Base-by-base conservation (phyloP, 2,888 invertebrate genomes). In the Stratiomys singularior region DNA sequence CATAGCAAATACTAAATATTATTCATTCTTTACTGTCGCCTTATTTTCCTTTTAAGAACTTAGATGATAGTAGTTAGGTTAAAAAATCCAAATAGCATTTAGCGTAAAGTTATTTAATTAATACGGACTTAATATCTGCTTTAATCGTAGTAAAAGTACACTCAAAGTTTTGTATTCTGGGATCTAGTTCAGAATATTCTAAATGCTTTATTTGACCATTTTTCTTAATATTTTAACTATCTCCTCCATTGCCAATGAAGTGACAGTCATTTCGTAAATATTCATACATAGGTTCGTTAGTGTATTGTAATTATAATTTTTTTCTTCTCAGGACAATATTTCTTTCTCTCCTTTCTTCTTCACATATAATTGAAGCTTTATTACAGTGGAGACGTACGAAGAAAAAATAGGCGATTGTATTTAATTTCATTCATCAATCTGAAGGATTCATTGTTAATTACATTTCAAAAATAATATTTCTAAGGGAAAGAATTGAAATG, bases 1-100 rank as follows among this genome's bases (percentile, higher is more conserved):
- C 81, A 77, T 81, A 81, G 79, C 80, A 79, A 64, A 80, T 64
- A 78, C 46, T 76, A 56, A 76, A 47, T 77, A 60, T 76, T 71
- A 67, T 77, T 76, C 63, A 76, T 64, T 76, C 64, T 76, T 76
- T 76, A 76, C 76, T 76, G 18, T 76, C 64, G 76, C 74, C 74
- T 74, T 74, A 74, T 60, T 74, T 58, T 74, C 74, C 74, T 30
- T 74, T 74, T 58, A 74, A 74, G 37, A 74, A 74, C 46, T 60
- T 74, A 58, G 74, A 74, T 37, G 74, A 58, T 74, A 74, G 60
- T 37, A 60, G 5, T 15, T 74, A 74, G 58, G 60, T 25, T 74
- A 72, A 56, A 58, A 25, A 72, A 52, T 72, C 47, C 18, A 27
- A 72, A 56, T 67, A 25, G 67, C 7, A 52, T 3, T 13, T 52